Base-by-base conservation (phyloP, 2,113 vertebrate genomes). In the Puffinus mauretanicus region DNA sequence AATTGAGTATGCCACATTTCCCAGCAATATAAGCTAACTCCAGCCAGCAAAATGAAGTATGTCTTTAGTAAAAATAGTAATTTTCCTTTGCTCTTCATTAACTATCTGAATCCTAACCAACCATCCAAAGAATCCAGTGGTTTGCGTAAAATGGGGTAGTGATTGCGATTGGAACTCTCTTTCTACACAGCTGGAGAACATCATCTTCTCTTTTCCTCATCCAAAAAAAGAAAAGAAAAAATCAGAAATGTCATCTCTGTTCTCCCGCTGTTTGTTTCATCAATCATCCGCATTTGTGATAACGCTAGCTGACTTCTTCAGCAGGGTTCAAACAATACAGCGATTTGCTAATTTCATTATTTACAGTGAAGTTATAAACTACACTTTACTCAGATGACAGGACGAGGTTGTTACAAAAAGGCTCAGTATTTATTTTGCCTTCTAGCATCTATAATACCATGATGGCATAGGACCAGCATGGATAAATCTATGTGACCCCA, bases 51-150 rank as follows among this genome's bases (percentile, higher is more conserved):
- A 97, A 62, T 91, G 24, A 92, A 93, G 40, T 51, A 83, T 52
- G 8, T 58, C 32, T 88, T 92, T 14, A 71, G 61, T 24, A 92
- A 93, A 90, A 93, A 73, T 44, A 94, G 54, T 58, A 62, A 77
- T 93, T 95, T 96, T 88, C 80, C 47, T 93, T 94, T 93, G 60
- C 64, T 79, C 52, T 77, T 91, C 86, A 88, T 73, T 90, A 95
- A 69, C 70, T 81, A 36, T 42, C 30, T 93, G 66, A 96, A 76
- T 81, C 30, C 38, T 76, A 82, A 86, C 51, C 55, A 96, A 44
- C 10, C 10, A 7, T 87, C 70, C 38, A 92, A 89, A 88, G 17
- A 94, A 95, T 58, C n/a, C 44, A 75, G 67, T 69, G 58, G 47
- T 71, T 96, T 94, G 79, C 8, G 4, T 80, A 83, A 94, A 89